Evolutionary conservation across 2,113 vertebrate species (phyloP).

Genomic region (Pluvianellus socialis): DNA sequence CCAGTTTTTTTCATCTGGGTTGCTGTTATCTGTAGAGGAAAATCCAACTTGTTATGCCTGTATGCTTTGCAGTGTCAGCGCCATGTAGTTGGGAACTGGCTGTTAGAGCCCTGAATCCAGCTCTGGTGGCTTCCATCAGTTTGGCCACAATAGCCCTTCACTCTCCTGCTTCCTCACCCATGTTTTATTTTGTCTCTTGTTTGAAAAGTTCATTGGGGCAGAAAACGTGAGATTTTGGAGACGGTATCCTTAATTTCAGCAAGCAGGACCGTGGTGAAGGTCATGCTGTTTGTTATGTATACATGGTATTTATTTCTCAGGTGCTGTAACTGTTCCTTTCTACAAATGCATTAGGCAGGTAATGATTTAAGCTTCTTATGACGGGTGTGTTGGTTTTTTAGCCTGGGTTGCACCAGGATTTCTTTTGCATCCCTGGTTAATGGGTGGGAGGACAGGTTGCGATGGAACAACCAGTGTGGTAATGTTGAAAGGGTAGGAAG

Average conservation of each 20-base stretch:
- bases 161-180: background rate
- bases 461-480: background rate
- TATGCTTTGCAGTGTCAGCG: background rate
- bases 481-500: background rate
- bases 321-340: background rate
- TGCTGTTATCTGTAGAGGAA: background rate
- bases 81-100: background rate
- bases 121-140: background rate
- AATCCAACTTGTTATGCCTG: background rate
- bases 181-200: background rate
- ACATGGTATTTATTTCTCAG: background rate
- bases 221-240: background rate
- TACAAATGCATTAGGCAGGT: background rate
- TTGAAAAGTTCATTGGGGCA: background rate
- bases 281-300: background rate
- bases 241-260: background rate
- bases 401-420: background rate
- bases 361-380: background rate
- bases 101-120: background rate
- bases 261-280: background rate
- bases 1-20: background rate
- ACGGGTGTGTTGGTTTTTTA: background rate
- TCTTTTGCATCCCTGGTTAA: slow-evolving; percentile 7
- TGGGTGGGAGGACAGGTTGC: background rate
- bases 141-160: background rate